These are phyloP conservation scores for Lepus oiostolus DNA, from an alignment of 2,797 vertebrate species.

Conservation along the genomic window DNA sequence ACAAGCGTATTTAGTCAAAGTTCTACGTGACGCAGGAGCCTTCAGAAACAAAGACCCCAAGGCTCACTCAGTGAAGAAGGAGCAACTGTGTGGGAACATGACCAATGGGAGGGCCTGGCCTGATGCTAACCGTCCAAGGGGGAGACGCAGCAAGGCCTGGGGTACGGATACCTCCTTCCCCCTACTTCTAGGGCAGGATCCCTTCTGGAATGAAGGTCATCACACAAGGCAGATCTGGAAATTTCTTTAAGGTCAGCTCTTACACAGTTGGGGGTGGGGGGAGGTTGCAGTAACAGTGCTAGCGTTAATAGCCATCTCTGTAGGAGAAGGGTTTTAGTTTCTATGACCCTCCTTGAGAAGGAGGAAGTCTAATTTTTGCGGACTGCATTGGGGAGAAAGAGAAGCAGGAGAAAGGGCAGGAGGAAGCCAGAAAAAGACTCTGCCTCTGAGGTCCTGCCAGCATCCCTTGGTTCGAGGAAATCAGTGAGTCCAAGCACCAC, in stretches of 20 bases:
- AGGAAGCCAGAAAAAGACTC: not conserved
- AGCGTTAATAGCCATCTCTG: not conserved
- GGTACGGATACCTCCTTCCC: not conserved
- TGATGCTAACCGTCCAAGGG: not conserved
- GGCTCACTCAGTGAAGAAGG: not conserved
- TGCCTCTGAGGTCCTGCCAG: not conserved
- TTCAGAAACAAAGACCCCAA: conserved; percentile 9
- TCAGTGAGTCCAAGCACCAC: not conserved
- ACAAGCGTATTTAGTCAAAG: not conserved
- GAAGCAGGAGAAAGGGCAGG: not conserved
- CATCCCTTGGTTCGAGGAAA: not conserved
- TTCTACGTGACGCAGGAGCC: not conserved
- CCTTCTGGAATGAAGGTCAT: not conserved
- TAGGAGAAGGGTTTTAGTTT: not conserved
- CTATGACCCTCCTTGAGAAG: not conserved
- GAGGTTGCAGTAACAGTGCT: not conserved
- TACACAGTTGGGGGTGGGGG: not conserved
- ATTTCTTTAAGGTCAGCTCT: not conserved
- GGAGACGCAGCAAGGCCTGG: not conserved
- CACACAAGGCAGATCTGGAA: not conserved
- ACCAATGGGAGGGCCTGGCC: not conserved
- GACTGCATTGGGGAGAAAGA: not conserved
- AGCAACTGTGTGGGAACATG: not conserved
- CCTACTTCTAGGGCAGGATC: not conserved
- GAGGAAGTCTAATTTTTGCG: not conserved